Percentiles rank a stretch among this genome's conserved stretches.
These are phyloP conservation scores for Brachyalestes nurse DNA, from an alignment of 2,797 vertebrate genomes.

Conservation along the genomic window DNA sequence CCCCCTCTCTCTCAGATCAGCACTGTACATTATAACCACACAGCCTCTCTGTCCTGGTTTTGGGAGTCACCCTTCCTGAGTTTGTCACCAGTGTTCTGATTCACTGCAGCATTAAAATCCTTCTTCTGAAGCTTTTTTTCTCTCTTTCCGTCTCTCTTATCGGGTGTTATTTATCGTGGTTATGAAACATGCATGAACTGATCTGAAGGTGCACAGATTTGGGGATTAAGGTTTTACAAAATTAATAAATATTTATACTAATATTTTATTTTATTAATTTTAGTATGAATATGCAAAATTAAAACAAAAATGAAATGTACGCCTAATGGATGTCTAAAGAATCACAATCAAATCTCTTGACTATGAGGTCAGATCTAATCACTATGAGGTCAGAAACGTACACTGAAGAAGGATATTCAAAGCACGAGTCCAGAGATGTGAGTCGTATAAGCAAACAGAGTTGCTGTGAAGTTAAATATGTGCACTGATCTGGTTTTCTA, in stretches of 20 bases:
- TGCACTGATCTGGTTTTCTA: not conserved
- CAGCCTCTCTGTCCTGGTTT: not conserved
- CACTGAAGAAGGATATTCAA: too few relatives aligned
- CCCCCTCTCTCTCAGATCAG: not conserved
- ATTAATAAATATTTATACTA: too few relatives aligned
- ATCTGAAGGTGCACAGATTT: not conserved
- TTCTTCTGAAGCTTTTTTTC: not conserved
- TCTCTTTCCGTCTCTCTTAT: not conserved
- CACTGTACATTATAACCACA: not conserved
- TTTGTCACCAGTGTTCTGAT: not conserved
- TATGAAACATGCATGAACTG: too few relatives aligned
- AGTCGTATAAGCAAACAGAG: not conserved
- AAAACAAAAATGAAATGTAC: too few relatives aligned
- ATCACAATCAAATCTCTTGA: not conserved
- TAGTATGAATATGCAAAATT: too few relatives aligned
- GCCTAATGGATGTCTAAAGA: not conserved
- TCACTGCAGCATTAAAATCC: not conserved
- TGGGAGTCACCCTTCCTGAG: not conserved
- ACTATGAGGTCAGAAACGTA: not conserved
- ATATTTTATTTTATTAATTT: too few relatives aligned
- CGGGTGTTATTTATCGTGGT: not conserved
- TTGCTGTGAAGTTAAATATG: not conserved
- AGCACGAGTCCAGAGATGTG: too few relatives aligned
- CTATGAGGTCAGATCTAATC: not conserved
- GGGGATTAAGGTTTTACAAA: too few relatives aligned